Conservation (phyloP, 2,113 vertebrate genomes). For the Centrocercus urophasianus region DNA sequence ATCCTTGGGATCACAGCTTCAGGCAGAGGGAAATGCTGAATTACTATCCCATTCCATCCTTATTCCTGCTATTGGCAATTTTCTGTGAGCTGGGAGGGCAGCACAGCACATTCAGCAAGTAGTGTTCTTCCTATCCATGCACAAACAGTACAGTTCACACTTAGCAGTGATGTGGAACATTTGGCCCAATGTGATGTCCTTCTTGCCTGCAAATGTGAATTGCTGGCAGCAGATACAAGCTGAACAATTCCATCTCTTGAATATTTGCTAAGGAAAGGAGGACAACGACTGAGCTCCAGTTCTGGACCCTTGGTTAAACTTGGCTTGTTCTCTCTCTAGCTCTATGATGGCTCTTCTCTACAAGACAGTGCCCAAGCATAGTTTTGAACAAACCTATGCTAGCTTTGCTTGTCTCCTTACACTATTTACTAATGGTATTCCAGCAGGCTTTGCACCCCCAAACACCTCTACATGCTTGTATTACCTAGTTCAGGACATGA, state of each 20-base stretch:
- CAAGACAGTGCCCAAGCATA: not conserved
- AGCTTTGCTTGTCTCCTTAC: not conserved
- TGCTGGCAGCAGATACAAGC: not conserved
- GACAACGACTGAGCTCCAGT: not conserved
- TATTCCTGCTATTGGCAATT: not conserved
- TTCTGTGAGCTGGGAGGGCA: not conserved
- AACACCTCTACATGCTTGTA: not conserved
- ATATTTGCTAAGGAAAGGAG: not conserved
- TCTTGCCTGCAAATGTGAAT: not conserved
- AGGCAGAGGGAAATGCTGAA: not conserved
- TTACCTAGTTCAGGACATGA: not conserved
- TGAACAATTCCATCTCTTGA: not conserved
- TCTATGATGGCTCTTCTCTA: not conserved
- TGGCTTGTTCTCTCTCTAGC: not conserved
- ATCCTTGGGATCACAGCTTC: not conserved
- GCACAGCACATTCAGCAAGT: rapidly evolving
- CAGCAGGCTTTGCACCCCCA: not conserved
- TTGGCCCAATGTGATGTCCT: not conserved
- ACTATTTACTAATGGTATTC: not conserved
- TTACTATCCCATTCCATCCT: not conserved
- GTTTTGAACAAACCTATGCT: not conserved
- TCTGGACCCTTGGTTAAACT: not conserved
- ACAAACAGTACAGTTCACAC: not conserved
- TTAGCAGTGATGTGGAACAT: not conserved
- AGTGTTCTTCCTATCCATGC: not conserved